Evolutionary conservation across 2,888 invertebrate genomes (phyloP).

Genomic region (Nephrocerus scutellatus): DNA sequence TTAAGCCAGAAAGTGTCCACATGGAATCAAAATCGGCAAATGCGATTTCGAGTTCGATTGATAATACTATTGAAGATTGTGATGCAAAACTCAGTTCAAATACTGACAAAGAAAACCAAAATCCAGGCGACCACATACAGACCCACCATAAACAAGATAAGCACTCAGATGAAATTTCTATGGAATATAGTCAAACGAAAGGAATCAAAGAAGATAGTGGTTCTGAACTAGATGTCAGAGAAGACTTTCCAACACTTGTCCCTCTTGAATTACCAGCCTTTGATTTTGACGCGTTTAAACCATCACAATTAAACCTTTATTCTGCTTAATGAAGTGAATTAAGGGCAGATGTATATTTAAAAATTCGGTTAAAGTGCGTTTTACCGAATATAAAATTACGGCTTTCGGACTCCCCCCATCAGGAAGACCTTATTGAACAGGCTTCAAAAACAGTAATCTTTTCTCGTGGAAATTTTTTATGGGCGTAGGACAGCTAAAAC

Average conservation of each 20-base stretch:
- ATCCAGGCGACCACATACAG: slow-evolving; percentile 2
- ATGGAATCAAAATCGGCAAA: slow-evolving; percentile 34
- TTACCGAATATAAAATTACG: too few relatives aligned
- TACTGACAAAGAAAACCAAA: slow-evolving; percentile 4
- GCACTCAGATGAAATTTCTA: slow-evolving; percentile 5
- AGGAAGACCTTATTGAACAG: too few relatives aligned
- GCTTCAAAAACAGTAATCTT: too few relatives aligned
- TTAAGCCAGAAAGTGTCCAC: slow-evolving; percentile 25
- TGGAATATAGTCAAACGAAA: too few relatives aligned
- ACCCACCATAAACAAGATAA: background rate
- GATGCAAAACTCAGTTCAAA: slow-evolving; percentile 35
- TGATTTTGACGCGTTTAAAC: slow-evolving; percentile 34
- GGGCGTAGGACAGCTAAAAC: too few relatives aligned
- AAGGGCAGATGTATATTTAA: too few relatives aligned
- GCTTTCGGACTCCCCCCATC: too few relatives aligned
- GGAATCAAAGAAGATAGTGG: slow-evolving; percentile 8
- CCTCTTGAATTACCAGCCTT: slow-evolving; percentile 42
- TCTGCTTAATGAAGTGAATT: too few relatives aligned
- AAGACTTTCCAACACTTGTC: slow-evolving; percentile 37
- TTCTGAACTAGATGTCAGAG: slow-evolving; percentile 16
- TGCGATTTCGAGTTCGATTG: slow-evolving; percentile 40
- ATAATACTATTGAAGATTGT: slow-evolving; percentile 40
- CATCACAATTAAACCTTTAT: too few relatives aligned
- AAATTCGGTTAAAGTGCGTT: too few relatives aligned
- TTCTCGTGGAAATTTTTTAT: too few relatives aligned